Conservation (phyloP, 2,888 invertebrate genomes). For the Nasonia oneida region DNA sequence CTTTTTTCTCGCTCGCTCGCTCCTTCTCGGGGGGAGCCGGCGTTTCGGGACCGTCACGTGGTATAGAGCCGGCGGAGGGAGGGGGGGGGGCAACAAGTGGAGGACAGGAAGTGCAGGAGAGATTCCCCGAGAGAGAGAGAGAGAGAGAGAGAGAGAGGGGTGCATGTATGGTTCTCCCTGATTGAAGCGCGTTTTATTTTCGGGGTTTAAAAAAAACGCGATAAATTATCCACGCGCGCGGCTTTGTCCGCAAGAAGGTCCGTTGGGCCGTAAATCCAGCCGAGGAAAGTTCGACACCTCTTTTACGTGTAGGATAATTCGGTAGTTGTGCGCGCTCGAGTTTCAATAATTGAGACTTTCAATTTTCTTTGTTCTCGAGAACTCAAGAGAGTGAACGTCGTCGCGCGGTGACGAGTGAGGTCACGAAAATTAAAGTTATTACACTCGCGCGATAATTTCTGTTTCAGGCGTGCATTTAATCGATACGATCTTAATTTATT, state of each 20-base stretch:
- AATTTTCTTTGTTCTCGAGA: not conserved
- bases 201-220: not conserved
- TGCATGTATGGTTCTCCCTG: not conserved
- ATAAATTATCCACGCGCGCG: too few relatives aligned
- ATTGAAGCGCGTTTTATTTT: constrained; percentile 12
- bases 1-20: too few relatives aligned
- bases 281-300: too few relatives aligned
- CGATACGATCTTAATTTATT: constrained; percentile 58
- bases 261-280: not conserved
- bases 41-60: not conserved
- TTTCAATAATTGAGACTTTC: not conserved
- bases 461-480: constrained; percentile 40
- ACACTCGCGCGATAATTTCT: not conserved
- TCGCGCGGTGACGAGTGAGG: not conserved
- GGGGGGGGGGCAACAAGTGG: constrained; percentile 42
- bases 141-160: constrained; percentile 5
- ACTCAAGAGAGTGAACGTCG: not conserved
- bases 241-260: not conserved
- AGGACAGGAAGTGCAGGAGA: constrained; percentile 22
- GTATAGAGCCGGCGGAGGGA: not conserved
- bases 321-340: not conserved
- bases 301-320: too few relatives aligned
- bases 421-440: constrained; percentile 26
- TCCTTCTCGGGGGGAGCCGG: not conserved
- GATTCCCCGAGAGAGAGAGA: constrained; percentile 4